These are phyloP conservation scores for Ethmia dodecea DNA, from an alignment of 2,888 invertebrate species.

Conservation along the genomic window DNA sequence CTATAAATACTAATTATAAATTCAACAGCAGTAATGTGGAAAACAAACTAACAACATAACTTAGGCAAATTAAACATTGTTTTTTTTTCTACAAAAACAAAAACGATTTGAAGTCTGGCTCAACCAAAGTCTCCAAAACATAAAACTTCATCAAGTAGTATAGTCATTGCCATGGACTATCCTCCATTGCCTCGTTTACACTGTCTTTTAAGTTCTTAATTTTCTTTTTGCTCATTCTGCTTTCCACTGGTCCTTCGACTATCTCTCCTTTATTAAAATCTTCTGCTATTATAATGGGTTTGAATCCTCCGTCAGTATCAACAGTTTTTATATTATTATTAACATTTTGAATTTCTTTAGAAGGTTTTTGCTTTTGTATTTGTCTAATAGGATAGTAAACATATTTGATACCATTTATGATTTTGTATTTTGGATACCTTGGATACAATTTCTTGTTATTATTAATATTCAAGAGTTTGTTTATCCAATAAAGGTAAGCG, in stretches of 20 bases:
- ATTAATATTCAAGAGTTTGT: slow-evolving; percentile 39
- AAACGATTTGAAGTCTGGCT: slow-evolving; percentile 56
- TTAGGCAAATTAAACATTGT: too few relatives aligned
- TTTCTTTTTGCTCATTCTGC: slow-evolving; percentile 50
- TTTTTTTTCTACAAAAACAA: slow-evolving; percentile 35
- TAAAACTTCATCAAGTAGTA: slow-evolving; percentile 65
- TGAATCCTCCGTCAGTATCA: slow-evolving; percentile 8
- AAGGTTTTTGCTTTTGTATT: slow-evolving; percentile 36
- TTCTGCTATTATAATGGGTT: slow-evolving; percentile 39
- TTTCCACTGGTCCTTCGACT: slow-evolving; percentile 46
- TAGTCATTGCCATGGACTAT: slow-evolving; percentile 73
- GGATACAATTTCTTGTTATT: slow-evolving; percentile 35
- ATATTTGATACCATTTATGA: slow-evolving; percentile 57
- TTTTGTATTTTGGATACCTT: slow-evolving; percentile 43
- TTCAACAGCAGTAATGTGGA: too few relatives aligned
- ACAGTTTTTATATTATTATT: slow-evolving; percentile 25
- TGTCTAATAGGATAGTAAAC: slow-evolving; percentile 46
- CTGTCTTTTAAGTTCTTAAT: slow-evolving; percentile 50
- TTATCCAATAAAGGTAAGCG: slow-evolving; percentile 56
- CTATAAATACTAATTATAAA: too few relatives aligned
- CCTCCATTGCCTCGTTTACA: slow-evolving; percentile 54
- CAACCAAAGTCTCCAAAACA: slow-evolving; percentile 55
- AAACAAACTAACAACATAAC: too few relatives aligned
- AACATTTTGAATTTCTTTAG: slow-evolving; percentile 32
- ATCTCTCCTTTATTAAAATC: slow-evolving; percentile 68